Percentiles rank a stretch among this genome's conserved stretches.
Evolutionary conservation across 2,888 invertebrate genomes (phyloP).

Genomic region (Tuta absoluta): DNA sequence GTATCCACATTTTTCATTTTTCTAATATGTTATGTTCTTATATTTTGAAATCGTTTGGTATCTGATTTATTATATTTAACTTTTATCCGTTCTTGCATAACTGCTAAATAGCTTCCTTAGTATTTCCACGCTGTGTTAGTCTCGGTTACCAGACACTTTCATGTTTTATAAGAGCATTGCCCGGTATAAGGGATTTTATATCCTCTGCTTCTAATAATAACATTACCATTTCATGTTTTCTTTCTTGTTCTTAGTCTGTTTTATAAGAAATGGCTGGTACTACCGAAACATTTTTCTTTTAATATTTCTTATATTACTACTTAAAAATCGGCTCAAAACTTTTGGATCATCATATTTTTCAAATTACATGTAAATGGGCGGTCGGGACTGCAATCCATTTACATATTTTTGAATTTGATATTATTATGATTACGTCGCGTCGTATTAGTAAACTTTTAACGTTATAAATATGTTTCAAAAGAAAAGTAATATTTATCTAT

Average conservation of each 20-base stretch:
- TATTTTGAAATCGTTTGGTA: no score
- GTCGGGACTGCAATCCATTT: conserved; percentile 38
- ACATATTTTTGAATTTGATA: conserved; percentile 33
- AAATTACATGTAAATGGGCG: conserved; percentile 49
- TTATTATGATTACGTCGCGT: not conserved
- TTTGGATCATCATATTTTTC: conserved; percentile 40
- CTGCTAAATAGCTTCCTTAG: conserved; percentile 27
- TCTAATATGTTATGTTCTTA: no score
- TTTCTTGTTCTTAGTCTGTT: not conserved
- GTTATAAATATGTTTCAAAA: no score
- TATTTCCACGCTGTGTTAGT: conserved; percentile 11
- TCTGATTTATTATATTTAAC: no score
- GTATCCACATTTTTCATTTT: no score
- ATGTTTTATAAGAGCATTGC: conserved; percentile 46
- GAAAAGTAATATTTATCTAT: no score
- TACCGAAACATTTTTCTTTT: not conserved
- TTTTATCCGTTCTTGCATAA: conserved; percentile 1
- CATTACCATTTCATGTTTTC: conserved; percentile 24
- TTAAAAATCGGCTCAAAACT: conserved; percentile 26
- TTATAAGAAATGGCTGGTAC: not conserved
- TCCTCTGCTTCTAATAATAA: conserved; percentile 13
- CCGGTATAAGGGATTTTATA: conserved; percentile 34
- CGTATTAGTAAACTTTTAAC: not conserved
- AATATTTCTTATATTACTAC: not conserved
- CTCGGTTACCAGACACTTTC: conserved; percentile 38